These are phyloP conservation scores for Enteromius mattozi DNA, from an alignment of 2,797 vertebrate genomes.

Conservation along the genomic window DNA sequence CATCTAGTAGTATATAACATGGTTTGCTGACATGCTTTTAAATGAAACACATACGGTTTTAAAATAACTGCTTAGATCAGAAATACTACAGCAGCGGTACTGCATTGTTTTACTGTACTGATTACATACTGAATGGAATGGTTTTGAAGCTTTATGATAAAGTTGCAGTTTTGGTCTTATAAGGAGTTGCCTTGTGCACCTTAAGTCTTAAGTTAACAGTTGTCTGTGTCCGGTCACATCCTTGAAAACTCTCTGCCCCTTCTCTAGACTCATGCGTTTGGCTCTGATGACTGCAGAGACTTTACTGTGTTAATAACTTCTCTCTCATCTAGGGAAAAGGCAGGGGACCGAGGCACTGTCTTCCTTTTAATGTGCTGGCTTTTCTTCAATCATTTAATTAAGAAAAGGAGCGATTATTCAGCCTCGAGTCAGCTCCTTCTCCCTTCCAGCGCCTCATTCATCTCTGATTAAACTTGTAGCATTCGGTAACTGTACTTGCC, in stretches of 20 bases:
- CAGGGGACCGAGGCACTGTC: constrained; percentile 59
- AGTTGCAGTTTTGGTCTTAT: constrained; percentile 26
- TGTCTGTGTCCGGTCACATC: constrained; percentile 49
- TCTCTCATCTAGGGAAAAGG: constrained; percentile 59
- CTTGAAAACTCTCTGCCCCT: constrained; percentile 51
- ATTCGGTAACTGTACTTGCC: constrained; percentile 56
- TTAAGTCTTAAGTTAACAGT: constrained; percentile 43
- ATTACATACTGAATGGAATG: not conserved
- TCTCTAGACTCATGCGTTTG: constrained; percentile 49
- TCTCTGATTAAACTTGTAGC: constrained; percentile 67
- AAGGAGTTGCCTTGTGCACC: constrained; percentile 30
- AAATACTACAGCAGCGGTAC: not conserved
- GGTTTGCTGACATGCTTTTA: not conserved
- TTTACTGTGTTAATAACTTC: constrained; percentile 62
- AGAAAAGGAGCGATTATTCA: constrained; percentile 65
- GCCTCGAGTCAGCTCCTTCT: constrained; percentile 57
- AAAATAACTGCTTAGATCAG: not conserved
- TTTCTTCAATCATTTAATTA: constrained; percentile 67
- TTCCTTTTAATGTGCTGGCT: constrained; percentile 61
- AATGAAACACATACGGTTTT: not conserved
- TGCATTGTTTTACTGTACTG: not conserved
- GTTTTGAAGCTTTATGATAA: constrained; percentile 25
- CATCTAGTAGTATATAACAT: not conserved
- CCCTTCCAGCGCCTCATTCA: constrained; percentile 64
- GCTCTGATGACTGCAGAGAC: constrained; percentile 57